These are phyloP conservation scores for Cancer borealis DNA, from an alignment of 2,888 invertebrate genomes.

Conservation along the genomic window DNA sequence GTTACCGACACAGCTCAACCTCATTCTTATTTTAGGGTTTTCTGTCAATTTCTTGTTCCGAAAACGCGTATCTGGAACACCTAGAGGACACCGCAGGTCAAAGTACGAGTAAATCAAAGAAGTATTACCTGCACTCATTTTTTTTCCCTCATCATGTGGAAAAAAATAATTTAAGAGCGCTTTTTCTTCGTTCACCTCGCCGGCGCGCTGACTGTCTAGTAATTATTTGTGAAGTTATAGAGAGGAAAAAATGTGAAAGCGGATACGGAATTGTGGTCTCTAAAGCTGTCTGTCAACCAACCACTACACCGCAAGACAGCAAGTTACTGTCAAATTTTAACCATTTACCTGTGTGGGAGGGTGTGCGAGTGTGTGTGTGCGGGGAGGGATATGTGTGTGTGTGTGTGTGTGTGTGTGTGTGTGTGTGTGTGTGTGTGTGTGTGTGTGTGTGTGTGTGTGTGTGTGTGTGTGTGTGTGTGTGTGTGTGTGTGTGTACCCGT, in stretches of 20 bases:
- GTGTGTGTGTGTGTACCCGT: no score
- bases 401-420: no score
- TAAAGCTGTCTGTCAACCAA: not conserved
- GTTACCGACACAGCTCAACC: not conserved
- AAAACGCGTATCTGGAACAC: not conserved
- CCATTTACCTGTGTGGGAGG: no score
- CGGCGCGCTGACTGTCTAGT: not conserved
- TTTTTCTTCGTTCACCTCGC: not conserved
- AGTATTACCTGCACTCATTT: not conserved
- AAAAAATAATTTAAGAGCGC: slow-evolving; percentile 1
- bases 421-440: no score
- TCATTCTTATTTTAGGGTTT: not conserved
- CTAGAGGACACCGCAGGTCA: not conserved
- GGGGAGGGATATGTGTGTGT: no score
- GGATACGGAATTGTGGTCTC: slow-evolving; percentile 14
- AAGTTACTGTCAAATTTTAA: no score
- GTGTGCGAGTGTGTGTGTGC: no score
- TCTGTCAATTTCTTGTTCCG: not conserved
- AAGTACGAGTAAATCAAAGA: not conserved
- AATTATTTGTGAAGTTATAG: not conserved
- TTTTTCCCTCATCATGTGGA: not conserved
- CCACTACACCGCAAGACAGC: not conserved
- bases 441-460: no score
- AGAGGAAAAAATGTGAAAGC: slow-evolving; percentile 26
- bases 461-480: no score